These are phyloP conservation scores for Sipha flava DNA, from an alignment of 1,140 invertebrate genomes.

Conservation along the genomic window DNA sequence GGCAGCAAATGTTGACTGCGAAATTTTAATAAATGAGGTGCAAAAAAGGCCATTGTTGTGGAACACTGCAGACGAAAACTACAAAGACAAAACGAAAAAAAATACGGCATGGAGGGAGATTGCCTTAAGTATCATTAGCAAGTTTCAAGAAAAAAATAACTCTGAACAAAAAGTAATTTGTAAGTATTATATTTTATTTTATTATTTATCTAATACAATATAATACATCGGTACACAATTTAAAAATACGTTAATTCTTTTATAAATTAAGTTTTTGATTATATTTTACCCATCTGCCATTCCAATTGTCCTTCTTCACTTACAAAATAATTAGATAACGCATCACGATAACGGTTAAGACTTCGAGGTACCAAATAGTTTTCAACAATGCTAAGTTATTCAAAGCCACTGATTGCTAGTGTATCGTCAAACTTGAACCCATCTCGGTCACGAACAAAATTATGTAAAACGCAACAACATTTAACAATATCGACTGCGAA, in stretches of 20 bases:
- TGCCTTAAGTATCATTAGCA: background rate
- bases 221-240: background rate
- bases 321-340: slow-evolving; percentile 5
- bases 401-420: too few relatives aligned
- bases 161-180: background rate
- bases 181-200: background rate
- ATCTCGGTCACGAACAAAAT: too few relatives aligned
- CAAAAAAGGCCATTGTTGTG: slow-evolving; percentile 3
- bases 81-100: background rate
- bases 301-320: background rate
- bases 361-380: background rate
- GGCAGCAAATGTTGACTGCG: background rate
- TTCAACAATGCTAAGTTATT: background rate
- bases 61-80: background rate
- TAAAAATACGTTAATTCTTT: background rate
- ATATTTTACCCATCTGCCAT: background rate
- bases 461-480: too few relatives aligned
- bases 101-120: background rate
- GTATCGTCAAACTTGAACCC: too few relatives aligned
- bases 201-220: background rate
- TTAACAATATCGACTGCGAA: too few relatives aligned
- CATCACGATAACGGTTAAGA: background rate
- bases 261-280: background rate
- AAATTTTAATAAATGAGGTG: background rate
- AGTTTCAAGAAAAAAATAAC: background rate